Evolutionary conservation across 2,797 vertebrate species (phyloP).

Genomic region (Hydrolagus colliei): DNA sequence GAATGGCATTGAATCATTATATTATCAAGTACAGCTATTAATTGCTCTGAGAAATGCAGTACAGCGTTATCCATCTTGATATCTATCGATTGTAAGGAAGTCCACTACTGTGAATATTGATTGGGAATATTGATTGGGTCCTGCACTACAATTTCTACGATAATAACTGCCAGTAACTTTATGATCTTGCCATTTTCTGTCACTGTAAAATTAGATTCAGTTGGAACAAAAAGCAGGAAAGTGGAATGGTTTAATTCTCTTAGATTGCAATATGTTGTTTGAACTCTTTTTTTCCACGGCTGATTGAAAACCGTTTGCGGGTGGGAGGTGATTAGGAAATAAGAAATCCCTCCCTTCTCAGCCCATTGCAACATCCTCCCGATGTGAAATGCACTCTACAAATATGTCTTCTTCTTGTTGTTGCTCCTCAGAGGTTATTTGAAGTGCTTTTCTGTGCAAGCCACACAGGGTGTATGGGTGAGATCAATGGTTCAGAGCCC

Average conservation of each 20-base stretch:
- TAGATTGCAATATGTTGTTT: background rate
- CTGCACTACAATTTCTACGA: slow-evolving; percentile 33
- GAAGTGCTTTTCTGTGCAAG: background rate
- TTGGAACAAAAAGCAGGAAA: slow-evolving; percentile 35
- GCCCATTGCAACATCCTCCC: too few relatives aligned
- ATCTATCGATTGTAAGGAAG: slow-evolving; percentile 32
- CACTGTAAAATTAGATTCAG: slow-evolving; percentile 38
- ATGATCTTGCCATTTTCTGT: slow-evolving; percentile 39
- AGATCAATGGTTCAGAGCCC: slow-evolving; percentile 9
- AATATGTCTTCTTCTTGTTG: too few relatives aligned
- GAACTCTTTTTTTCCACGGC: background rate
- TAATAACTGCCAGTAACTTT: slow-evolving; percentile 40
- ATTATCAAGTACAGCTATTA: slow-evolving; percentile 37
- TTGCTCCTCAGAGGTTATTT: background rate
- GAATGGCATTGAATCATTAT: slow-evolving; percentile 39
- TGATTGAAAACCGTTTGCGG: background rate
- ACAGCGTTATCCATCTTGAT: slow-evolving; percentile 38
- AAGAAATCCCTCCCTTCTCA: background rate
- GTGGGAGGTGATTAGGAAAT: too few relatives aligned
- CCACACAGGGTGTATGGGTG: background rate
- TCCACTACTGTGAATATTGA: background rate
- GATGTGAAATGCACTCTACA: too few relatives aligned
- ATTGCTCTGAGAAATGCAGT: slow-evolving; percentile 37
- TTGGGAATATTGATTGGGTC: slow-evolving; percentile 39
- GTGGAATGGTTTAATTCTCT: background rate